phyloP scores from a whole-genome alignment of 64 coral and sea anemone species.

The Actinia equina region DNA sequence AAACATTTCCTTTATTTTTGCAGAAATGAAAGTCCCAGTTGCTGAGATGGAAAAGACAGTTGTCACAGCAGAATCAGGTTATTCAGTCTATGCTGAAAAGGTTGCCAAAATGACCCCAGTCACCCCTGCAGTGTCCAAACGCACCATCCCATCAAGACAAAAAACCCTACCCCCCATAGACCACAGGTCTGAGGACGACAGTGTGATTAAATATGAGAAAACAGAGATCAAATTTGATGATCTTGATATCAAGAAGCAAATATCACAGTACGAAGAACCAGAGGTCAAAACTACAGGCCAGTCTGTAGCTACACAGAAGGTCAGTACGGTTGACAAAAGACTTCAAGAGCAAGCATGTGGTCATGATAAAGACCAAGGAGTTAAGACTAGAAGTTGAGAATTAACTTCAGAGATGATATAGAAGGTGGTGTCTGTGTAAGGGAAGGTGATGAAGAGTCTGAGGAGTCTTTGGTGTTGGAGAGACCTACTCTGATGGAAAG shows the following conservation, averaged over 20 bases:
- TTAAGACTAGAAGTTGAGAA: neutral
- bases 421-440: neutral
- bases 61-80: slow-evolving; percentile 1
- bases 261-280: neutral
- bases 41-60: slow-evolving; percentile 24
- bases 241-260: neutral
- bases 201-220: neutral
- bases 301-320: neutral
- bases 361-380: neutral
- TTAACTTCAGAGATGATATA: slow-evolving; percentile 6
- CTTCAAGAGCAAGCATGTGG: neutral
- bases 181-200: neutral
- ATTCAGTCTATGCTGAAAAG: slow-evolving; percentile 16
- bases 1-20: neutral
- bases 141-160: slow-evolving; percentile 47
- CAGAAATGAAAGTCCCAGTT: slow-evolving; percentile 49
- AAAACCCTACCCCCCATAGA: slow-evolving; percentile 50
- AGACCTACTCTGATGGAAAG: neutral
- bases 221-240: neutral
- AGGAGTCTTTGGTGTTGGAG: neutral
- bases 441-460: neutral
- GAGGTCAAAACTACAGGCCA: slow-evolving; percentile 22
- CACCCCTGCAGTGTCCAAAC: slow-evolving; percentile 79
- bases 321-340: neutral
- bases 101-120: slow-evolving; percentile 43